A percentile compares a stretch with the other conserved stretches of the same genome.
Evolutionary conservation across 2,797 vertebrate genomes (phyloP).

Genomic region (Chloroceryle inda): DNA sequence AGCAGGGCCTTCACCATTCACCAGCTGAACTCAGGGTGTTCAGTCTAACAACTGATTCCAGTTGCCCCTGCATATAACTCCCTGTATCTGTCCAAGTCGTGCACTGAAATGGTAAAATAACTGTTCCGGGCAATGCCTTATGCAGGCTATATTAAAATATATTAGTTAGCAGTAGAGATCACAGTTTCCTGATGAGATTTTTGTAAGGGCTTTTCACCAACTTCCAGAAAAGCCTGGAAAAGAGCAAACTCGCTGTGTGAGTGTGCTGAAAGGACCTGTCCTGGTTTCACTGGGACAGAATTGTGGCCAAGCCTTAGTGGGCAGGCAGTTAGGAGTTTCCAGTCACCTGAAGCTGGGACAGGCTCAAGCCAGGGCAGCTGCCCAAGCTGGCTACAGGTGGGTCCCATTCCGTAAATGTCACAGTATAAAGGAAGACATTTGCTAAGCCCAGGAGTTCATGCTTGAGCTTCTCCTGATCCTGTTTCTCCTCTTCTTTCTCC

Average conservation of each 20-base stretch:
- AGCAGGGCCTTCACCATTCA: not conserved
- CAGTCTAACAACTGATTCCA: not conserved
- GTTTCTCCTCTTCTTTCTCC: too few species aligned
- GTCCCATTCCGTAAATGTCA: not conserved
- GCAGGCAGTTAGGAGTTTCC: not conserved
- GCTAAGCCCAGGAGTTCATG: not conserved
- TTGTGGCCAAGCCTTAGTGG: not conserved
- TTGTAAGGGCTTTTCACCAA: not conserved
- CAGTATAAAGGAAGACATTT: not conserved
- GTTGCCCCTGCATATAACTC: not conserved
- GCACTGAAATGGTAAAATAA: not conserved
- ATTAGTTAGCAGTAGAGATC: not conserved
- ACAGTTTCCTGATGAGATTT: not conserved
- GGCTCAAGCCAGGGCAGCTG: not conserved
- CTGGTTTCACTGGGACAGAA: not conserved
- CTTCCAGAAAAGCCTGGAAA: not conserved
- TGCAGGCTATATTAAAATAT: not conserved
- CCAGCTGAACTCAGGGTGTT: not conserved
- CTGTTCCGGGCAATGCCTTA: not conserved
- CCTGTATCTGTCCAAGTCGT: not conserved
- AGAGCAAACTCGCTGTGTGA: not conserved
- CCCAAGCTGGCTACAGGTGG: not conserved
- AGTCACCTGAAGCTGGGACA: not conserved
- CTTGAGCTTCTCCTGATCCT: not conserved
- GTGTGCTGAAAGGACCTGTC: not conserved